Evolutionary conservation across 2,797 vertebrate species (phyloP).

Genomic region (Craterocephalus amniculus): DNA sequence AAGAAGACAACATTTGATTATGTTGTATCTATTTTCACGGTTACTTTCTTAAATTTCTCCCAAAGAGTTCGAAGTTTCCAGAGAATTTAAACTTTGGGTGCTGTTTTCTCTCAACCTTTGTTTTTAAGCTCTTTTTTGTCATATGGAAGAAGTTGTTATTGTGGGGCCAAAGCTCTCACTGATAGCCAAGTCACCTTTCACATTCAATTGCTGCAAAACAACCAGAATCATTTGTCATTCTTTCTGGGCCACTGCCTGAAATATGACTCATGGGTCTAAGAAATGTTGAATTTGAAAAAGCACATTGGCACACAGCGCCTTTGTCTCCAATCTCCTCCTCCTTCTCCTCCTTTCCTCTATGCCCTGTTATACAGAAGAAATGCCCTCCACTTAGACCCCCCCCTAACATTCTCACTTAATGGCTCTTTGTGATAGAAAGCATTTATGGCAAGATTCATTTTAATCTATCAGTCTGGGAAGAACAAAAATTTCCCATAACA

Average conservation of each 20-base stretch:
- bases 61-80: neutral
- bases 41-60: neutral
- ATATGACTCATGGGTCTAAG: slow-evolving; percentile 73
- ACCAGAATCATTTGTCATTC: slow-evolving; percentile 77
- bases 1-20: neutral
- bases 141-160: slow-evolving; percentile 46
- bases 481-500: slow-evolving; percentile 55
- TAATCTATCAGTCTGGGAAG: slow-evolving; percentile 75
- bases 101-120: slow-evolving; percentile 31
- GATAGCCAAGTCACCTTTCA: slow-evolving; percentile 75
- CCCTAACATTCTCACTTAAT: slow-evolving; percentile 78
- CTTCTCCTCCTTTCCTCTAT: slow-evolving; percentile 42
- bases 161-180: slow-evolving; percentile 55
- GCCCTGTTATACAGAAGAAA: slow-evolving; percentile 74
- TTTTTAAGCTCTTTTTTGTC: slow-evolving; percentile 39
- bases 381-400: slow-evolving; percentile 77
- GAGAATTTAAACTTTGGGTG: slow-evolving; percentile 23
- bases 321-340: slow-evolving; percentile 63
- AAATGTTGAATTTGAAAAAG: slow-evolving; percentile 79
- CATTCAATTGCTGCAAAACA: slow-evolving; percentile 70
- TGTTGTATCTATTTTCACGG: neutral
- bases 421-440: slow-evolving; percentile 78
- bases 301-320: slow-evolving; percentile 55
- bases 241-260: slow-evolving; percentile 78
- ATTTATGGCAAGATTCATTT: slow-evolving; percentile 82